Base-by-base conservation (phyloP, 2,888 invertebrate species). In the Euphydryas editha region DNA sequence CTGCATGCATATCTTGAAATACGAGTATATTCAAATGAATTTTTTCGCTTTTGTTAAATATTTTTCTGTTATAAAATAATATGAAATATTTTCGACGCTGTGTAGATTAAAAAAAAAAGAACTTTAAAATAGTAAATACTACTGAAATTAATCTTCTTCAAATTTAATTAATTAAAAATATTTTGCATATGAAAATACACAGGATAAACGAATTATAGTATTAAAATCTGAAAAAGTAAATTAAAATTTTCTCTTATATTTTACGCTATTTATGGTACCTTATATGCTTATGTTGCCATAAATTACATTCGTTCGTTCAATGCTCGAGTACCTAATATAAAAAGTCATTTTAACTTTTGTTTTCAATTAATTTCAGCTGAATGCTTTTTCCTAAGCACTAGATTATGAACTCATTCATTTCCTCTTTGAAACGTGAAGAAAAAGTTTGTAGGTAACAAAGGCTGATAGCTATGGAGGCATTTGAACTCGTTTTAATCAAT, bases 401-500 rank as follows among this genome's bases (percentile, higher is more conserved):
- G 58, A 58, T 63, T 66, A 62, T 54, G 44, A 30, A 49, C 21
- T 51, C 47, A 59, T 62, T 67, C 67, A 65, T 65, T 69, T 63
- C 67, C 64, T 15, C 56, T 62, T 59, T 47, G 18, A 44, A 39
- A 69, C 67, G 74, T 65, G 76, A 77, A 78, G 81, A 82, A 86
- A 84, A 85, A 85, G 83, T 84, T 80, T 74, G 72, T 70, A 68
- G 68, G 49, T 69, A 72, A 88, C 86, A 87, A 86, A 85, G 81
- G 71, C 79, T 77, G 81, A 81, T 83, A 78, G 79, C 54, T 17
- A 79, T 79, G 77, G 78, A 70, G 79, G 81, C 84, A 86, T 87
- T 87, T 84, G 83, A 85, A 85, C 86, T 85, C 80, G 75, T 83
- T 87, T 87, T 89, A 91, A 91, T 91, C 90, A 90, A 89, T 88